phyloP scores from a whole-genome alignment of 2,888 invertebrate species.

The Yponomeuta cagnagella region DNA sequence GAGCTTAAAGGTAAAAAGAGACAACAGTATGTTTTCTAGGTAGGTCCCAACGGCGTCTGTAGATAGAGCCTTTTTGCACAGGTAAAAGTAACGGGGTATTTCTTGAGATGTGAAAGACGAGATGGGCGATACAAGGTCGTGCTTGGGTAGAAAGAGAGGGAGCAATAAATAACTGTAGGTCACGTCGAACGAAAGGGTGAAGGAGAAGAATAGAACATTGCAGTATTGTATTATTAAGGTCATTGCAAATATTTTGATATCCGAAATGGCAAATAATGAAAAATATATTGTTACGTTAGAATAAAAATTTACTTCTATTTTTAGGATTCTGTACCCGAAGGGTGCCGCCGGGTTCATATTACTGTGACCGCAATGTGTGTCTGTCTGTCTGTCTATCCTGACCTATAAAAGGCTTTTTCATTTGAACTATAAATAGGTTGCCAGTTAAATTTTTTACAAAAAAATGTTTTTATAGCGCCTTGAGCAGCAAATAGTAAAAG shows the following conservation, averaged over 20 bases:
- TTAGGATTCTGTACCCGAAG: too few species aligned
- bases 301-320: too few species aligned
- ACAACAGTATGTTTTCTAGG: conserved; percentile 22
- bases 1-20: conserved; percentile 31
- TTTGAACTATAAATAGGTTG: too few species aligned
- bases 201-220: conserved; percentile 28
- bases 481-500: too few species aligned
- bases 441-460: too few species aligned
- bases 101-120: conserved; percentile 69
- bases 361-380: too few species aligned
- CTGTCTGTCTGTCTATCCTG: too few species aligned
- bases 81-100: conserved; percentile 75
- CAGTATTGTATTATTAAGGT: conserved; percentile 9
- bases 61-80: conserved; percentile 73
- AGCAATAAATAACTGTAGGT: conserved; percentile 38
- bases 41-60: conserved; percentile 32
- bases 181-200: conserved; percentile 40
- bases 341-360: too few species aligned
- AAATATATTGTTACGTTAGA: background rate
- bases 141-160: conserved; percentile 39
- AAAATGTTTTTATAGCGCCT: too few species aligned
- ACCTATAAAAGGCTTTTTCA: too few species aligned
- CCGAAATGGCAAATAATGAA: background rate
- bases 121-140: conserved; percentile 45
- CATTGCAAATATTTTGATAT: background rate